phyloP scores from a whole-genome alignment of 1,140 invertebrate genomes.

The Drosophila watanabei region DNA sequence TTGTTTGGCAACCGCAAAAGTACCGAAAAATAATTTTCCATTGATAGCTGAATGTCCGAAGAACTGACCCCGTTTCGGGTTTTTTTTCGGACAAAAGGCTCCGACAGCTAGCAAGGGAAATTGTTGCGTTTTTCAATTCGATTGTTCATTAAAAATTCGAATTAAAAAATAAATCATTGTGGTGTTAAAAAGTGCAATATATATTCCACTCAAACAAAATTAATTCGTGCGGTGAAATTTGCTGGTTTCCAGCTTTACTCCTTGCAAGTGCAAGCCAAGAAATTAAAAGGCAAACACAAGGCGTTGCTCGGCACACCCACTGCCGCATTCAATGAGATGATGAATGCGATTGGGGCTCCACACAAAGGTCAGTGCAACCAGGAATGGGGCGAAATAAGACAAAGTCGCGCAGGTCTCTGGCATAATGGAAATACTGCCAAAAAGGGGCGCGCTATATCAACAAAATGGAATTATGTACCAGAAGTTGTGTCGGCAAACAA shows the following conservation, averaged over 20 bases:
- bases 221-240: constrained; percentile 37
- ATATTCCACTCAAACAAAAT: background rate
- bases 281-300: constrained; percentile 72
- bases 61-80: constrained; percentile 52
- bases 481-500: constrained; percentile 24
- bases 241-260: background rate
- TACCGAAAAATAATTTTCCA: constrained; percentile 52
- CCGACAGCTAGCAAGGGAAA: constrained; percentile 42
- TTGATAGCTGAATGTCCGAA: constrained; percentile 27
- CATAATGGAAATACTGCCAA: constrained; percentile 38
- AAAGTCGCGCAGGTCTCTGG: constrained; percentile 53
- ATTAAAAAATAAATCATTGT: constrained; percentile 37
- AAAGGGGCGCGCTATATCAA: constrained; percentile 32
- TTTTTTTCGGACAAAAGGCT: constrained; percentile 28
- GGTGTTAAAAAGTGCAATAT: constrained; percentile 26
- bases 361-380: constrained; percentile 68
- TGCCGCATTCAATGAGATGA: constrained; percentile 62
- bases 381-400: constrained; percentile 51
- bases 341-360: constrained; percentile 58
- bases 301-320: constrained; percentile 68
- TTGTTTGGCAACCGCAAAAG: constrained; percentile 62
- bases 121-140: constrained; percentile 23
- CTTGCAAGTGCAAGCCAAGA: constrained; percentile 17
- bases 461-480: constrained; percentile 43
- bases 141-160: constrained; percentile 33